These are phyloP conservation scores for Phaetusa simplex DNA, from an alignment of 2,113 vertebrate species.

Conservation along the genomic window DNA sequence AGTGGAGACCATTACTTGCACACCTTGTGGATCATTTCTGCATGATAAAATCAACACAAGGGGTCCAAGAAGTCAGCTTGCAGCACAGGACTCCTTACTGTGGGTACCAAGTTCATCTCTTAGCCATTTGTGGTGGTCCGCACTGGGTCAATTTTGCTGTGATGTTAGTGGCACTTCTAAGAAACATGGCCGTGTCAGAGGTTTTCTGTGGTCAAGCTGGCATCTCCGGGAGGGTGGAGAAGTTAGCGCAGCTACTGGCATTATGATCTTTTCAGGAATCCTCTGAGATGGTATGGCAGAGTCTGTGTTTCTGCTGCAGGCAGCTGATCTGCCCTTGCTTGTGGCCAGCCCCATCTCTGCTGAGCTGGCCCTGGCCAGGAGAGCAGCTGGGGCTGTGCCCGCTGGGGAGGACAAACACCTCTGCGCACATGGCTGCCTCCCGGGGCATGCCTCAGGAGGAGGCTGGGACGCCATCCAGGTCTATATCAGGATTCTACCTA, in stretches of 20 bases:
- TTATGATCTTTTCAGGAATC: rapidly evolving
- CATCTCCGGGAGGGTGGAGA: neutral
- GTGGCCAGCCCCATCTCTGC: rapidly evolving
- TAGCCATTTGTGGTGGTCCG: neutral
- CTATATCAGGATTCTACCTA: neutral
- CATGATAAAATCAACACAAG: neutral
- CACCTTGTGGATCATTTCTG: neutral
- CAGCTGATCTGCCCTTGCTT: rapidly evolving
- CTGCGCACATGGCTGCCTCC: rapidly evolving
- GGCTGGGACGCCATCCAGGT: neutral
- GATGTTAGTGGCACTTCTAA: neutral
- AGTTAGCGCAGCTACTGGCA: neutral
- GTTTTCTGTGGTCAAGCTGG: neutral
- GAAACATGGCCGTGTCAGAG: rapidly evolving
- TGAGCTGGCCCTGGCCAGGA: rapidly evolving
- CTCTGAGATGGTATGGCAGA: rapidly evolving
- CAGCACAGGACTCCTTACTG: neutral
- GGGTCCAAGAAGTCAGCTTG: neutral
- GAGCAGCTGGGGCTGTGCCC: neutral
- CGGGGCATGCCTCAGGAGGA: rapidly evolving
- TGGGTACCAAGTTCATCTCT: no score
- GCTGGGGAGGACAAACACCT: rapidly evolving
- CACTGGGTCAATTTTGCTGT: neutral
- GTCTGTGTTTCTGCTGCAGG: no score
- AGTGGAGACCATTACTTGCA: no score